Conservation (phyloP, 2,113 vertebrate species). For the Thomomys bottae region DNA sequence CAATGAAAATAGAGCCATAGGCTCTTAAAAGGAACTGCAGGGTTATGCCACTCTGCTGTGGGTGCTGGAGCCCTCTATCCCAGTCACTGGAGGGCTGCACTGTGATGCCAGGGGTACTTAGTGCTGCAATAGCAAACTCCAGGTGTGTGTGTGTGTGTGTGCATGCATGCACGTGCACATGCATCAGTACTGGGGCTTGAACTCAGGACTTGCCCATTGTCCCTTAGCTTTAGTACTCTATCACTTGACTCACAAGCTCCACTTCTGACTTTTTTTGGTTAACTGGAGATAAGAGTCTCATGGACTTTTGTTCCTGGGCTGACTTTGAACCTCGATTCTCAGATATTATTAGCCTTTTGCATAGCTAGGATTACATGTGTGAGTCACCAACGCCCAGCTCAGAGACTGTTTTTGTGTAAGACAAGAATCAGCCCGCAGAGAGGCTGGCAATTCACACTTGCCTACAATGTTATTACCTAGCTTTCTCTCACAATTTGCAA, state of each 20-base stretch:
- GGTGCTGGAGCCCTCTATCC: neutral
- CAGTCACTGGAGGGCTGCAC: neutral
- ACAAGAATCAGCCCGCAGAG: constrained; percentile 32
- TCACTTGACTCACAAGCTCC: too few relatives aligned
- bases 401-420: constrained; percentile 8
- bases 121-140: neutral
- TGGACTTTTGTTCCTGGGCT: too few relatives aligned
- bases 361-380: too few relatives aligned
- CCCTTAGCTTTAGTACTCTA: too few relatives aligned
- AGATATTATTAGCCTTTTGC: too few relatives aligned
- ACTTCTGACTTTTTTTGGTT: too few relatives aligned
- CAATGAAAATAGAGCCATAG: neutral
- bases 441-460: neutral
- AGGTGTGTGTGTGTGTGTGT: too few relatives aligned
- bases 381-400: neutral
- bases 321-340: too few relatives aligned
- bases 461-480: neutral
- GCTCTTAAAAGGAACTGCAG: constrained; percentile 6
- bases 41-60: neutral
- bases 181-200: too few relatives aligned
- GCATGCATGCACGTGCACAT: too few relatives aligned
- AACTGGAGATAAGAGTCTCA: too few relatives aligned
- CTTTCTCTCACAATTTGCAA: neutral
- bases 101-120: neutral
- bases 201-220: too few relatives aligned